Conservation (phyloP, 2,888 invertebrate genomes). For the Holacanthella duospinosa region DNA sequence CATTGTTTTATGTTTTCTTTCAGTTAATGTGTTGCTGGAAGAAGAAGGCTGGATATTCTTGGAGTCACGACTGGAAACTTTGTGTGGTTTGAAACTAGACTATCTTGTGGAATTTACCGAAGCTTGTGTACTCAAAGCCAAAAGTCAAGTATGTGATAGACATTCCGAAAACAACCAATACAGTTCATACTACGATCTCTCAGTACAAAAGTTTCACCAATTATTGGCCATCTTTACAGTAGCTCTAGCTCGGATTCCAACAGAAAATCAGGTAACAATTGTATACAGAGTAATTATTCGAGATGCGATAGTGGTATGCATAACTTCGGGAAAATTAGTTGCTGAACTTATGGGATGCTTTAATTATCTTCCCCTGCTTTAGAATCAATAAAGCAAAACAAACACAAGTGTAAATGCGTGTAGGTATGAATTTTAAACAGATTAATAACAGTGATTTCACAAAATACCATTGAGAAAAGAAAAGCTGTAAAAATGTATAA, state of each 20-base stretch:
- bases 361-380: too few relatives aligned
- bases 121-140: not conserved
- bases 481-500: too few relatives aligned
- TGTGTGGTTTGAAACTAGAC: not conserved
- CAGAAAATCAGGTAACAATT: not conserved
- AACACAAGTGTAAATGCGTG: too few relatives aligned
- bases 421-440: too few relatives aligned
- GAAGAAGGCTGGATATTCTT: not conserved
- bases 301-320: too few relatives aligned
- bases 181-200: not conserved
- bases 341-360: too few relatives aligned
- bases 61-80: not conserved
- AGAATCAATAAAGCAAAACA: too few relatives aligned
- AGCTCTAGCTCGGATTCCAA: not conserved
- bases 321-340: too few relatives aligned
- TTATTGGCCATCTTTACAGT: not conserved
- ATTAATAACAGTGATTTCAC: too few relatives aligned
- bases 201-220: not conserved
- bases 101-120: not conserved
- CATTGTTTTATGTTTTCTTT: not conserved
- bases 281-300: not conserved
- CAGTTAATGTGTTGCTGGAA: not conserved
- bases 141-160: not conserved
- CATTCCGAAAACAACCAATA: not conserved
- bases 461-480: too few relatives aligned